These are phyloP conservation scores for Triplophysa tibetana DNA, from an alignment of 2,113 vertebrate species.

Conservation along the genomic window DNA sequence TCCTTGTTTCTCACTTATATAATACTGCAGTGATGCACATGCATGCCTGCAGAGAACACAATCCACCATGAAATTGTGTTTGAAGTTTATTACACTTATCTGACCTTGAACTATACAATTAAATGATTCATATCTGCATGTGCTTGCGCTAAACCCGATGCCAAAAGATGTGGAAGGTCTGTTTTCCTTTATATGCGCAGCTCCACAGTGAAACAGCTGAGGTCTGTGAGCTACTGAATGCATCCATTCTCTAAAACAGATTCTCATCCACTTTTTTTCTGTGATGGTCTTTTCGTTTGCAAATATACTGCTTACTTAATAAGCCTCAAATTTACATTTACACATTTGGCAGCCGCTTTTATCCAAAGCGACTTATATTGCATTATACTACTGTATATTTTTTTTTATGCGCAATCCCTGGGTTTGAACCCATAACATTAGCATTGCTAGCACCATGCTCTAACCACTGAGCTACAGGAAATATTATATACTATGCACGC, in stretches of 20 bases:
- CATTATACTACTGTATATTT: too few species aligned
- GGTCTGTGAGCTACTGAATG: not conserved
- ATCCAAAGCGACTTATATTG: too few species aligned
- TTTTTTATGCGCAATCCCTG: too few species aligned
- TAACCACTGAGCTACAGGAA: too few species aligned
- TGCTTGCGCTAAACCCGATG: not conserved
- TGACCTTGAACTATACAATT: slow-evolving; percentile 14
- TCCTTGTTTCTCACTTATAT: not conserved
- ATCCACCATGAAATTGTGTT: slow-evolving; percentile 22
- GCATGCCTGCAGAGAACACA: not conserved
- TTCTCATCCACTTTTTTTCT: too few species aligned
- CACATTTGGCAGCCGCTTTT: too few species aligned
- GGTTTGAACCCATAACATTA: too few species aligned
- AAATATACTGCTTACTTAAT: too few species aligned
- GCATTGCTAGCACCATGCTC: too few species aligned
- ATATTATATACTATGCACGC: too few species aligned
- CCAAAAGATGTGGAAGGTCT: slow-evolving; percentile 7
- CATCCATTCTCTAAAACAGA: not conserved
- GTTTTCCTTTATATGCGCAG: not conserved
- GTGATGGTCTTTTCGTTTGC: too few species aligned
- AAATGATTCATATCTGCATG: not conserved
- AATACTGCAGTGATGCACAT: not conserved
- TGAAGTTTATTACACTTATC: not conserved
- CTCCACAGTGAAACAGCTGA: not conserved
- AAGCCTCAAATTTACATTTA: too few species aligned